Percentiles rank a stretch among this genome's conserved stretches.
phyloP scores from a whole-genome alignment of 2,797 vertebrate genomes.

The Pseudomugil gertrudae region DNA sequence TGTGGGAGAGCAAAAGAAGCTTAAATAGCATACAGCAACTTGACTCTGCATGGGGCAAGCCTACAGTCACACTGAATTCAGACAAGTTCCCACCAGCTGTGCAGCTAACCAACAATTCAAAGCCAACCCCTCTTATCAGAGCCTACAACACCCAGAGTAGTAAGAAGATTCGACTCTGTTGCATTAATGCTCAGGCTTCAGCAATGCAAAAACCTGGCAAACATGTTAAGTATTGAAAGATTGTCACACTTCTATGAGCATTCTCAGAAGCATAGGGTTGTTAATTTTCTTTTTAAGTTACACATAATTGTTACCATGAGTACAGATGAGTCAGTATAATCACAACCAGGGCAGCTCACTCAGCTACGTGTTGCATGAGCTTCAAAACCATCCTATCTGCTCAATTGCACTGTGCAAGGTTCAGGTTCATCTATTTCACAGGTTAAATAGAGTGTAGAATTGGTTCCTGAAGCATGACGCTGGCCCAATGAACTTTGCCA shows the following conservation, averaged over 20 bases:
- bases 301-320: slow-evolving; percentile 69
- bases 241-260: slow-evolving; percentile 55
- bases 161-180: slow-evolving; percentile 30
- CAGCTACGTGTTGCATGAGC: slow-evolving; percentile 38
- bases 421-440: slow-evolving; percentile 46
- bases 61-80: slow-evolving; percentile 37
- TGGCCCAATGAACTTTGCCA: slow-evolving; percentile 55
- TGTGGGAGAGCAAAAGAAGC: slow-evolving; percentile 38
- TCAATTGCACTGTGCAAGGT: slow-evolving; percentile 51
- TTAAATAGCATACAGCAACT: slow-evolving; percentile 40
- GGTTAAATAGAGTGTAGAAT: slow-evolving; percentile 67
- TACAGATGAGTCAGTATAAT: slow-evolving; percentile 51
- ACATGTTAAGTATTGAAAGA: slow-evolving; percentile 46
- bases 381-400: slow-evolving; percentile 46
- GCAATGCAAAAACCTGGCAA: slow-evolving; percentile 24
- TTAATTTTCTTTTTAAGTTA: slow-evolving; percentile 56
- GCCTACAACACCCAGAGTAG: slow-evolving; percentile 15
- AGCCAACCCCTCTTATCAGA: slow-evolving; percentile 19
- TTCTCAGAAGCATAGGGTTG: slow-evolving; percentile 43
- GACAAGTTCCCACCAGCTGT: slow-evolving; percentile 44
- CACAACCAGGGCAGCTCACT: slow-evolving; percentile 37
- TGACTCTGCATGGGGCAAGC: slow-evolving; percentile 55
- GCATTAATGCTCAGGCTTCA: slow-evolving; percentile 14
- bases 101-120: slow-evolving; percentile 36
- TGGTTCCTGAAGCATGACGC: slow-evolving; percentile 46